A percentile compares a stretch with the other conserved stretches of the same genome.
phyloP scores from a whole-genome alignment of 2,113 vertebrate species.

The Crotalus horridus region DNA sequence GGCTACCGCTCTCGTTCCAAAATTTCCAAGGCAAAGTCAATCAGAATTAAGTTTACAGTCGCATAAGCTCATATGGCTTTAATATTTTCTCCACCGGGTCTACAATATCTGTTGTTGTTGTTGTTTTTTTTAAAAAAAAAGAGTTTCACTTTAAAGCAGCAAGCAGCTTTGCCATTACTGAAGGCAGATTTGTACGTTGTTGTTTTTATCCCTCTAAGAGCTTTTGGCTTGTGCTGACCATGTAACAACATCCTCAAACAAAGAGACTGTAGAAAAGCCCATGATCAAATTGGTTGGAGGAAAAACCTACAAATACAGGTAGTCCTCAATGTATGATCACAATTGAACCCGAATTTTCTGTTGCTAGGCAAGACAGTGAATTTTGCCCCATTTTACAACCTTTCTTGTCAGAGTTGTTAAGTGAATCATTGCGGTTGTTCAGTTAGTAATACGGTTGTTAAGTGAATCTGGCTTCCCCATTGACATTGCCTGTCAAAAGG shows the following conservation, averaged over 20 bases:
- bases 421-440: background rate
- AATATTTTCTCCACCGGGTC: background rate
- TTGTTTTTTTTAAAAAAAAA: constrained; percentile 18
- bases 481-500: too few species aligned
- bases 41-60: constrained; percentile 44
- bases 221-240: background rate
- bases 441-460: background rate
- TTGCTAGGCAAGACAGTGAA: too few species aligned
- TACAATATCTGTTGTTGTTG: constrained; percentile 8
- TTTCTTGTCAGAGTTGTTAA: background rate
- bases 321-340: background rate
- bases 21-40: constrained; percentile 47
- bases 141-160: constrained; percentile 29
- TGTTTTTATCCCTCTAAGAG: background rate
- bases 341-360: background rate
- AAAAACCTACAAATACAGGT: background rate
- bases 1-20: constrained; percentile 46
- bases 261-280: background rate
- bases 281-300: background rate
- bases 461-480: too few species aligned
- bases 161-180: background rate
- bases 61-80: constrained; percentile 5
- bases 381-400: background rate
- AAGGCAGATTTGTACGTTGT: background rate
- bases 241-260: background rate